Conservation (phyloP, 1,140 invertebrate species). For the Chrysomallon squamiferum region DNA sequence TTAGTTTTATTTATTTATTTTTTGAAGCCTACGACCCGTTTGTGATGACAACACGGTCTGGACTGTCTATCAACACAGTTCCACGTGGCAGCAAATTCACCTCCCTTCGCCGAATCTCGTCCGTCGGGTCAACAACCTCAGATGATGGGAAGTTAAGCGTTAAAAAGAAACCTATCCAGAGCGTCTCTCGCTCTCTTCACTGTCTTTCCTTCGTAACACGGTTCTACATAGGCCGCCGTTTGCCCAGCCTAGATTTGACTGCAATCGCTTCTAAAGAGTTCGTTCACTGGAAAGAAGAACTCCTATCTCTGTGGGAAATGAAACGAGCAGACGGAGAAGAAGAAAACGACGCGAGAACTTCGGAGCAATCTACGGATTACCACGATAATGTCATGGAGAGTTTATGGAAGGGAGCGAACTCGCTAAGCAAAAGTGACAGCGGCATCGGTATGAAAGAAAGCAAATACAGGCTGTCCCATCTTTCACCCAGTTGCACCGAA, state of each 20-base stretch:
- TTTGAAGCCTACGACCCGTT: constrained; percentile 40
- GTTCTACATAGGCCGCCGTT: constrained; percentile 25
- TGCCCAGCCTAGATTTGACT: constrained; percentile 28
- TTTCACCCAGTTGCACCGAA: no score
- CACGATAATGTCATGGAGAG: no score
- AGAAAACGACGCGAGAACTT: no score
- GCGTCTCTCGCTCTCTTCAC: constrained; percentile 33
- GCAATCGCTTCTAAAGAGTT: constrained; percentile 22
- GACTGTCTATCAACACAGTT: constrained; percentile 36
- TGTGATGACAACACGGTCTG: constrained; percentile 48
- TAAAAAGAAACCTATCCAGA: constrained; percentile 13
- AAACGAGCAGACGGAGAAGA: not conserved
- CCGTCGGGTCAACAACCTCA: constrained; percentile 3
- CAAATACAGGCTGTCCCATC: no score
- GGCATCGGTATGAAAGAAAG: no score
- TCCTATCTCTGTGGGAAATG: not conserved
- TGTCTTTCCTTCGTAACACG: constrained; percentile 48
- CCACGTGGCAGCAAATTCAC: not conserved
- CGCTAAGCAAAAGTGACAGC: no score
- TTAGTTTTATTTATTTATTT: no score
- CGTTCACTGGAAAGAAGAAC: constrained; percentile 6
- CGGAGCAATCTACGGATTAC: no score
- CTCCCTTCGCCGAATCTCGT: not conserved
- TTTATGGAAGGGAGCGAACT: no score
- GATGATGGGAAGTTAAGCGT: not conserved